Percentiles rank a stretch among this genome's conserved stretches.
These are phyloP conservation scores for Leptopilina myrica DNA, from an alignment of 2,888 invertebrate genomes.

Conservation along the genomic window DNA sequence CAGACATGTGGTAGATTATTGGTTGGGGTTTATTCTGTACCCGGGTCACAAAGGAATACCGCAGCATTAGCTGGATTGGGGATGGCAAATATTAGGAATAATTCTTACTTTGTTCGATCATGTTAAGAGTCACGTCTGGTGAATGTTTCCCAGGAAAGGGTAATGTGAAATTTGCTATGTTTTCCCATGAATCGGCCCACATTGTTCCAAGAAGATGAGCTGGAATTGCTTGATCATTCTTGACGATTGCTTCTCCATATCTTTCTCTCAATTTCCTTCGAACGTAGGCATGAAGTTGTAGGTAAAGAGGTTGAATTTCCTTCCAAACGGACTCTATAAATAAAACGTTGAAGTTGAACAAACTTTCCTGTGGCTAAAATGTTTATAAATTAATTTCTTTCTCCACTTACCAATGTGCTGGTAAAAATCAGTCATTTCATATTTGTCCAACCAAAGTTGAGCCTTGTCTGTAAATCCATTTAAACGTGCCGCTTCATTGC, in stretches of 20 bases:
- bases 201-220: conserved; percentile 83
- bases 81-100: neutral
- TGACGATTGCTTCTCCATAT: conserved; percentile 75
- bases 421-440: conserved; percentile 76
- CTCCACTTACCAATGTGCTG: too few relatives aligned
- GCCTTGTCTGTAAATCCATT: conserved; percentile 74
- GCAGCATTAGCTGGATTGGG: neutral
- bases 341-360: neutral
- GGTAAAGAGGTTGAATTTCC: neutral
- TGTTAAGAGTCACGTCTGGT: conserved; percentile 85
- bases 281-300: conserved; percentile 16
- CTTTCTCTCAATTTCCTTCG: neutral
- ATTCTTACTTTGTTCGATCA: conserved; percentile 81
- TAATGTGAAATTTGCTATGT: conserved; percentile 82
- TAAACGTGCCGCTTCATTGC: conserved; percentile 71
- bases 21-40: too few relatives aligned
- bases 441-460: conserved; percentile 74
- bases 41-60: too few relatives aligned
- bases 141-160: conserved; percentile 85
- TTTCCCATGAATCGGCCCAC: conserved; percentile 90
- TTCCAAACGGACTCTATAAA: neutral
- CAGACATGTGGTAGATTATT: too few relatives aligned
- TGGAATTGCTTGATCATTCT: conserved; percentile 70
- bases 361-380: too few relatives aligned
- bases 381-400: too few relatives aligned